phyloP scores from a whole-genome alignment of 2,113 vertebrate genomes.

The Glaucomys volans region DNA sequence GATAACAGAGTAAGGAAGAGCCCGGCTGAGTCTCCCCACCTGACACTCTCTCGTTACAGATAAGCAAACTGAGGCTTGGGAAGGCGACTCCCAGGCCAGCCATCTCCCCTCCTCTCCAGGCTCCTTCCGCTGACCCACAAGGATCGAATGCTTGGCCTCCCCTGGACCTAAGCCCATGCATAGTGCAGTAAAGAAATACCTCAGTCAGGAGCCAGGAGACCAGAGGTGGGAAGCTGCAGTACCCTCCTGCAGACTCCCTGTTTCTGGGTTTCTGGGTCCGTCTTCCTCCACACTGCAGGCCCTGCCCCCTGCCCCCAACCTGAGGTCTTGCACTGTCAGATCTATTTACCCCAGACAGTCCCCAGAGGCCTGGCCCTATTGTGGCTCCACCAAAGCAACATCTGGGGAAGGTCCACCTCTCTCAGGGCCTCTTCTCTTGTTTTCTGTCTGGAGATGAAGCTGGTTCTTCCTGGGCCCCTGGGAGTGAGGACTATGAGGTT shows the following conservation, averaged over 20 bases:
- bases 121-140: background rate
- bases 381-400: constrained; percentile 57
- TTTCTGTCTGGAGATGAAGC: constrained; percentile 67
- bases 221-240: no score
- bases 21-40: background rate
- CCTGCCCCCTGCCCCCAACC: background rate
- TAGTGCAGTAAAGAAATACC: background rate
- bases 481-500: constrained; percentile 63
- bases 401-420: background rate
- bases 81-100: background rate
- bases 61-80: constrained; percentile 11
- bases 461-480: background rate
- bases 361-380: constrained; percentile 39
- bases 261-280: background rate
- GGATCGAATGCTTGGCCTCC: background rate
- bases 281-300: background rate
- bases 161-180: background rate
- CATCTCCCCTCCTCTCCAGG: background rate
- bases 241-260: background rate
- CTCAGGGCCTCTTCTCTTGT: constrained; percentile 51
- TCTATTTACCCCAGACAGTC: constrained; percentile 50
- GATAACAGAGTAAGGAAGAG: constrained; percentile 34
- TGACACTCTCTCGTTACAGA: constrained; percentile 9
- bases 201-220: background rate
- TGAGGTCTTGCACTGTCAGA: background rate